Percentiles rank a stretch among this genome's conserved stretches.
Conservation (phyloP, 2,113 vertebrate genomes). For the Gymnogyps californianus region DNA sequence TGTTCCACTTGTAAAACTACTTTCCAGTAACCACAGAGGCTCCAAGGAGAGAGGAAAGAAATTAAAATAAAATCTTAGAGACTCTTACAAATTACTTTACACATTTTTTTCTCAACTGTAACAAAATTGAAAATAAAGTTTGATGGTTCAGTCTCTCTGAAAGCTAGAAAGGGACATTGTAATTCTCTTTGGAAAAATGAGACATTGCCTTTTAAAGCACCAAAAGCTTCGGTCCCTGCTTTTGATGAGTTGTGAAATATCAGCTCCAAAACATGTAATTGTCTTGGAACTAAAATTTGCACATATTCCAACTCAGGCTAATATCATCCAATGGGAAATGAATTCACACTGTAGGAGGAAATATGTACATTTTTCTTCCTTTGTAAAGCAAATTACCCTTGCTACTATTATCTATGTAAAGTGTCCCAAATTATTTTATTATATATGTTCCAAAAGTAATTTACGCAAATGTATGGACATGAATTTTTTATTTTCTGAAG, state of each 20-base stretch:
- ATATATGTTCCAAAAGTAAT: neutral
- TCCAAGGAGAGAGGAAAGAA: neutral
- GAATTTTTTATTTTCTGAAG: neutral
- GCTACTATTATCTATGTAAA: neutral
- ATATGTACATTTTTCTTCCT: neutral
- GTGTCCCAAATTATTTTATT: neutral
- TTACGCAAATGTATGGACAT: neutral
- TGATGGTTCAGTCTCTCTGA: neutral
- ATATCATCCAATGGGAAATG: neutral
- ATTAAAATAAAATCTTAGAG: neutral
- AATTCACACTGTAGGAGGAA: neutral
- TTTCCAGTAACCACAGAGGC: neutral
- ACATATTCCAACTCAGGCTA: neutral
- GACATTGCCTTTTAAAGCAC: neutral
- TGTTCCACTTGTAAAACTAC: neutral
- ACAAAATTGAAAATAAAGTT: neutral
- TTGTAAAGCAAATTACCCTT: neutral
- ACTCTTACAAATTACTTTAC: neutral
- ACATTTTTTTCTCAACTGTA: neutral
- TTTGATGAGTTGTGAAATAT: slow-evolving; percentile 19
- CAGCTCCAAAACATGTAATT: slow-evolving; percentile 27
- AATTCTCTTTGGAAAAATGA: slow-evolving; percentile 1
- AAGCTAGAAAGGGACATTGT: neutral
- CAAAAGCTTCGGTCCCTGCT: neutral
- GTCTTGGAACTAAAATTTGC: slow-evolving; percentile 28